phyloP scores from a whole-genome alignment of 2,113 vertebrate species.

The Mystacornis crossleyi region DNA sequence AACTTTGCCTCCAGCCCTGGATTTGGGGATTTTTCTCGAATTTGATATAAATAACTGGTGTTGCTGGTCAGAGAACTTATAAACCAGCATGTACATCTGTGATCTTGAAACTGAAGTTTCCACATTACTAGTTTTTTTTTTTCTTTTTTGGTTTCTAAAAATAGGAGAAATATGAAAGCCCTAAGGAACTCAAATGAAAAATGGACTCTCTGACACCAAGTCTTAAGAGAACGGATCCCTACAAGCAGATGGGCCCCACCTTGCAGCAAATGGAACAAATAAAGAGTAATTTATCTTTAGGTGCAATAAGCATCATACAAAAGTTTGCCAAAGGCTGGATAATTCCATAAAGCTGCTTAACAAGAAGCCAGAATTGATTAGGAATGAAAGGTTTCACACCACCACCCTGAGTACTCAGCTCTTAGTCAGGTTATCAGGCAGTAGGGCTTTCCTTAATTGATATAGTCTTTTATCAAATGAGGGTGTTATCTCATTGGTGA shows the following conservation, averaged over 20 bases:
- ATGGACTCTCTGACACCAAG: neutral
- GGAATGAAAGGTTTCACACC: constrained; percentile 36
- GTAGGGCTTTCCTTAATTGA: constrained; percentile 52
- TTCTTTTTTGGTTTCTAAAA: neutral
- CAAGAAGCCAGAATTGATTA: constrained; percentile 52
- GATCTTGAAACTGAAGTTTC: neutral
- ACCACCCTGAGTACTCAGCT: constrained; percentile 60
- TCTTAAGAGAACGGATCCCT: neutral
- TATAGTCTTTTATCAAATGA: neutral
- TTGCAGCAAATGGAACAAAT: constrained; percentile 31
- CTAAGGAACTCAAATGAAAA: neutral
- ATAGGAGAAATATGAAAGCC: neutral
- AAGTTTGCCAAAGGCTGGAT: constrained; percentile 62
- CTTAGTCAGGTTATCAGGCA: constrained; percentile 52
- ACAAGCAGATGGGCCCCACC: constrained; percentile 10
- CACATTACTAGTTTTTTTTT: neutral
- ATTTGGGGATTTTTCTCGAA: neutral
- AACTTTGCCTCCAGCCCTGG: neutral
- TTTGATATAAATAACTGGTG: neutral
- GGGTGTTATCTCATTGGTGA: constrained; percentile 49
- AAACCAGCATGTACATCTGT: neutral
- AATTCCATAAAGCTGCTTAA: constrained; percentile 22
- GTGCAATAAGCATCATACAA: neutral
- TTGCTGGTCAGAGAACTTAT: neutral
- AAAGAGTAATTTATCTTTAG: constrained; percentile 49